phyloP scores from a whole-genome alignment of 1,140 invertebrate species.

The Eurytemora carolleeae region DNA sequence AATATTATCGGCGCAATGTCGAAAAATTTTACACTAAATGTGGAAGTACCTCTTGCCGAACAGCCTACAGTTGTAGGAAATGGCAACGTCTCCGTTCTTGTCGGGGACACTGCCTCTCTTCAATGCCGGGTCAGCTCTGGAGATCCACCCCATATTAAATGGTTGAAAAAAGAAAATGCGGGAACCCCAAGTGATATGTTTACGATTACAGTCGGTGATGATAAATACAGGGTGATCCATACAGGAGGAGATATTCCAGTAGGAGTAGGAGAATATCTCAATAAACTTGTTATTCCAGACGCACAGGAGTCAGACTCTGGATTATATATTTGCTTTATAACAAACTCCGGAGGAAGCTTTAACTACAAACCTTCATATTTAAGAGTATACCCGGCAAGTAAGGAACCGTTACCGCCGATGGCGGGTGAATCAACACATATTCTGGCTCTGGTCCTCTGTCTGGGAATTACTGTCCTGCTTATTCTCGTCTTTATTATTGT shows the following conservation, averaged over 20 bases:
- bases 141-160: not conserved
- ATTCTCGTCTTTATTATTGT: not conserved
- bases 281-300: not conserved
- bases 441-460: not conserved
- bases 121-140: not conserved
- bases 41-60: not conserved
- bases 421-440: not conserved
- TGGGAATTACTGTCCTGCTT: not conserved
- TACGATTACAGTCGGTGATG: not conserved
- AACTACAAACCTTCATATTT: not conserved
- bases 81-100: not conserved
- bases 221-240: not conserved
- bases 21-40: not conserved
- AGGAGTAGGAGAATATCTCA: not conserved
- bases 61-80: not conserved
- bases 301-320: not conserved
- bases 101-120: not conserved
- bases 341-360: not conserved
- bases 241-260: not conserved
- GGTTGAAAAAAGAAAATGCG: not conserved
- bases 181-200: not conserved
- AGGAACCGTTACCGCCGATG: not conserved
- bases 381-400: not conserved
- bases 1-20: slow-evolving; percentile 2
- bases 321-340: not conserved